Base-by-base conservation (phyloP, 2,888 invertebrate genomes). In the Strigamia transsilvanica region DNA sequence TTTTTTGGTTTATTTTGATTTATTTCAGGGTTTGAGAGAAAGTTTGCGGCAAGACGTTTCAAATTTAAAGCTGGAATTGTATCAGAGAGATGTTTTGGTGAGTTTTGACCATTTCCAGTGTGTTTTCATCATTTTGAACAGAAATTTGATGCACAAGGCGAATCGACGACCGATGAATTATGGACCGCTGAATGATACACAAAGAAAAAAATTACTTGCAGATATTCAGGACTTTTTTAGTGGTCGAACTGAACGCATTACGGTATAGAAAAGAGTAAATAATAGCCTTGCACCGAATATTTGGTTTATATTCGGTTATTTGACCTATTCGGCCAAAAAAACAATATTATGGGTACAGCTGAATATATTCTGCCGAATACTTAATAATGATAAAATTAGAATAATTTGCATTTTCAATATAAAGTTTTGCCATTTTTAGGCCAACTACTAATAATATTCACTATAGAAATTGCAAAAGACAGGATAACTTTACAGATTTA, bases 1-100 rank as follows among this genome's bases (percentile, higher is more conserved):
- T n/a, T n/a, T n/a, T n/a, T n/a, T n/a, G n/a, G n/a, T n/a, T n/a
- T n/a, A 15, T 23, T 61, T 15, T 61, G 18, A 61, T 10, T 61
- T 61, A 21, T 10, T 61, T 15, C 5, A 61, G 61, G n/a, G 10
- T 18, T 21, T 61, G 9, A 61, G 61, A 18, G 61, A 61, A 23
- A 61, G 10, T 21, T 15, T 61, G 21, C 61, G n/a, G 18, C 61
- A 61, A 61, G 61, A 61, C 4, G 15, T 61, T 18, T 2, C 6
- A 9, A 61, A 23, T 61, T 61, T 61, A 61, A 61, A 61, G 21
- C 18, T 61, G 61, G 61, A 61, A 18, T 61, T 61, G 23, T 61
- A 18, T 61, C 61, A 23, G 3, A 61, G 61, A 61, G 61, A 61
- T 18, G 18, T 61, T 61, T 23, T 61, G 61, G 61, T 61, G 23